These are phyloP conservation scores for Napeogenes sylphis DNA, from an alignment of 2,888 invertebrate species.

Conservation along the genomic window DNA sequence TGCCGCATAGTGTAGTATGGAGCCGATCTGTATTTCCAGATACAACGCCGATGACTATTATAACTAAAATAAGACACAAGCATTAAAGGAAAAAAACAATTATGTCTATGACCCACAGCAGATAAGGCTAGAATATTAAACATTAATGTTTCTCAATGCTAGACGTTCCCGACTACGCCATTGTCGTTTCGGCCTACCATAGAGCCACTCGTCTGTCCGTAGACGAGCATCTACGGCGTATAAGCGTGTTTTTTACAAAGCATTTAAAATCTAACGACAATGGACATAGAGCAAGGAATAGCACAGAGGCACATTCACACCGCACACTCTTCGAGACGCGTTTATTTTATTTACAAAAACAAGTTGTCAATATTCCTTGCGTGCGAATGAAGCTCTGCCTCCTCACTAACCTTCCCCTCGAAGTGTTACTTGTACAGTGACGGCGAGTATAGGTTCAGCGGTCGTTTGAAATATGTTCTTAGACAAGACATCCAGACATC, in stretches of 20 bases:
- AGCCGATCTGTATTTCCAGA: slow-evolving; percentile 4
- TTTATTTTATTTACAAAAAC: slow-evolving; percentile 57
- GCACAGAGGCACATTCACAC: slow-evolving; percentile 46
- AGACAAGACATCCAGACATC: slow-evolving; percentile 19
- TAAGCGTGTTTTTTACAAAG: slow-evolving; percentile 49
- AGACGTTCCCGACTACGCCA: slow-evolving; percentile 34
- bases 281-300: slow-evolving; percentile 48
- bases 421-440: not conserved
- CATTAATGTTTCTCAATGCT: slow-evolving; percentile 23
- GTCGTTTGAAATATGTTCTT: slow-evolving; percentile 10
- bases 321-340: slow-evolving; percentile 42
- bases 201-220: slow-evolving; percentile 34
- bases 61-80: slow-evolving; percentile 11
- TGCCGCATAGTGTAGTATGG: slow-evolving; percentile 31
- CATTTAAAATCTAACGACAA: slow-evolving; percentile 42
- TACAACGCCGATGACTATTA: slow-evolving; percentile 13
- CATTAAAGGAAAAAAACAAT: slow-evolving; percentile 18
- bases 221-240: slow-evolving; percentile 37
- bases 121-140: slow-evolving; percentile 32
- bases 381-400: slow-evolving; percentile 38
- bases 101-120: slow-evolving; percentile 34
- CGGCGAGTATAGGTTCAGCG: slow-evolving; percentile 15
- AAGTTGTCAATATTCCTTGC: slow-evolving; percentile 47
- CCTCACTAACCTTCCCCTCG: slow-evolving; percentile 32
- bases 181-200: slow-evolving; percentile 40